Evolutionary conservation across 2,113 vertebrate genomes (phyloP).

Genomic region (Erinaceus europaeus): DNA sequence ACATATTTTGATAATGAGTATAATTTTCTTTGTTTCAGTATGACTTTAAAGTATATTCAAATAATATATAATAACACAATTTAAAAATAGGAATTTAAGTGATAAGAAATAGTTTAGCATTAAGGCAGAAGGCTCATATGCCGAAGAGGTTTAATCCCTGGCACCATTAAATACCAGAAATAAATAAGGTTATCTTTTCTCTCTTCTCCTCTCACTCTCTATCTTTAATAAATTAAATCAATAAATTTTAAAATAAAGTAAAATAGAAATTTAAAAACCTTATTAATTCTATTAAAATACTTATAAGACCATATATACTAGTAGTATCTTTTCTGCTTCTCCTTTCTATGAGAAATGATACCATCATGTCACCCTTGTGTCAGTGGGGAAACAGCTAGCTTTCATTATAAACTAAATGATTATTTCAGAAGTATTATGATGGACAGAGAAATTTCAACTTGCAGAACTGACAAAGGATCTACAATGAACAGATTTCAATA

Average conservation of each 20-base stretch:
- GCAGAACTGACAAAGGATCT: not conserved
- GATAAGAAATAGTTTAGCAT: too few species aligned
- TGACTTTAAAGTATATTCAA: constrained; percentile 26
- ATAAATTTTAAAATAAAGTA: too few species aligned
- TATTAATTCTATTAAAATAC: constrained; percentile 23
- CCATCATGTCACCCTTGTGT: not conserved
- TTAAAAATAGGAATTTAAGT: too few species aligned
- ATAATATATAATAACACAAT: constrained; percentile 41
- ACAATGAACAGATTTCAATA: constrained; percentile 42
- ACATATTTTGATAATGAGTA: constrained; percentile 46
- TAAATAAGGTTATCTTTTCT: too few species aligned
- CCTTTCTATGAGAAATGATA: not conserved
- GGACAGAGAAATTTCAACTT: constrained; percentile 13
- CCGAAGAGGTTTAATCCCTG: too few species aligned
- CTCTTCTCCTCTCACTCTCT: too few species aligned
- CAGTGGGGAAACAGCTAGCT: not conserved
- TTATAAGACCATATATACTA: too few species aligned
- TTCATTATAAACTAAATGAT: not conserved
- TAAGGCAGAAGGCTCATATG: too few species aligned
- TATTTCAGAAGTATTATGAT: not conserved
- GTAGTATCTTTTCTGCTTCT: too few species aligned
- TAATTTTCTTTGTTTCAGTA: constrained; percentile 49
- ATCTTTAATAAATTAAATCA: too few species aligned
- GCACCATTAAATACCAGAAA: too few species aligned
- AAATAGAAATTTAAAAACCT: too few species aligned